A percentile compares a stretch with the other conserved stretches of the same genome.
Conservation (phyloP, 1,140 invertebrate species). For the Temnothorax longispinosus region DNA sequence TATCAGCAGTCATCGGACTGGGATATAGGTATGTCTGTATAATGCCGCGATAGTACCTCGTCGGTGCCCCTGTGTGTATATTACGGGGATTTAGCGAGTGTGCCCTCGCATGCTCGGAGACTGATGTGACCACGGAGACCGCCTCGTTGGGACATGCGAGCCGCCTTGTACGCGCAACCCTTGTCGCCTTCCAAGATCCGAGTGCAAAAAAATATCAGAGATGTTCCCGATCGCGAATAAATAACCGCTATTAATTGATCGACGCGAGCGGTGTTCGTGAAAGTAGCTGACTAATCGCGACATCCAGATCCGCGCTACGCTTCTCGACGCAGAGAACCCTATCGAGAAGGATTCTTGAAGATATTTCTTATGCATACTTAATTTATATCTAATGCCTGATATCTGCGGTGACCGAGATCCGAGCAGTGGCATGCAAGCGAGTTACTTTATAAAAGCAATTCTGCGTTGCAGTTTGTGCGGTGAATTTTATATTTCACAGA, state of each 20-base stretch:
- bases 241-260: slow-evolving; percentile 7
- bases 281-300: neutral
- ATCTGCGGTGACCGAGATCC: slow-evolving; percentile 53
- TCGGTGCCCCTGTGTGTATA: slow-evolving; percentile 78
- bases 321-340: neutral
- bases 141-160: slow-evolving; percentile 85
- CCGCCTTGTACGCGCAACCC: slow-evolving; percentile 65
- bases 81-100: slow-evolving; percentile 82
- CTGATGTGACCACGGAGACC: slow-evolving; percentile 85
- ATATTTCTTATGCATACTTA: slow-evolving; percentile 32
- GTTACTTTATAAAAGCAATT: slow-evolving; percentile 56
- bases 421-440: slow-evolving; percentile 48
- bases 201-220: slow-evolving; percentile 69
- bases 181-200: slow-evolving; percentile 66
- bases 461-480: slow-evolving; percentile 32
- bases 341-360: neutral
- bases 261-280: neutral
- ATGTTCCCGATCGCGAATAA: slow-evolving; percentile 51
- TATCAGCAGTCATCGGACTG: slow-evolving; percentile 85
- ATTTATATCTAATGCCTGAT: slow-evolving; percentile 61
- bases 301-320: neutral
- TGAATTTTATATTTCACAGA: slow-evolving; percentile 30
- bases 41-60: slow-evolving; percentile 82
- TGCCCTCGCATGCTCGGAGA: slow-evolving; percentile 84
- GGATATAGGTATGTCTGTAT: slow-evolving; percentile 85